Percentiles rank a stretch among this genome's conserved stretches.
These are phyloP conservation scores for Dryomyza anilis DNA, from an alignment of 2,888 invertebrate species.

Conservation along the genomic window DNA sequence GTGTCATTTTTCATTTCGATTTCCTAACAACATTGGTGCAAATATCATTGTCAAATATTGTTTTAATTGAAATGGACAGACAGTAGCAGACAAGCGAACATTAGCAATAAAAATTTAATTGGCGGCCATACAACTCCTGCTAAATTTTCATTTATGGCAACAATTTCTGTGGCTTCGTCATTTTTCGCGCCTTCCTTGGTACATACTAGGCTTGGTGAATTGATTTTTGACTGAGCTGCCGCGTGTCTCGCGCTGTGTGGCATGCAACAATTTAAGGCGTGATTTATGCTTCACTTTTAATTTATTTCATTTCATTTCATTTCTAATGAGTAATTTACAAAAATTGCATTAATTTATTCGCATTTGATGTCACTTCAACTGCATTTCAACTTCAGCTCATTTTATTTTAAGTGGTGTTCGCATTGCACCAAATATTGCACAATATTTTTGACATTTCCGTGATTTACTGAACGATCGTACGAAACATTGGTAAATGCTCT, in stretches of 20 bases:
- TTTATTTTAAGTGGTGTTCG: not conserved
- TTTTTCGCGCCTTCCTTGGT: constrained; percentile 39
- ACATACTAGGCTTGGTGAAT: constrained; percentile 4
- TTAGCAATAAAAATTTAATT: constrained; percentile 55
- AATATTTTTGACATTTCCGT: constrained; percentile 46
- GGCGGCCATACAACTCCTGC: constrained; percentile 42
- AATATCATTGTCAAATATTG: constrained; percentile 51
- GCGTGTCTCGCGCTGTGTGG: constrained; percentile 27
- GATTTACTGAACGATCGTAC: constrained; percentile 39
- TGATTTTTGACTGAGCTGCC: not conserved
- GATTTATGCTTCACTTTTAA: constrained; percentile 48
- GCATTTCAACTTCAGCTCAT: not conserved
- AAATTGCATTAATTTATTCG: constrained; percentile 49
- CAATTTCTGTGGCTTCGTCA: constrained; percentile 36
- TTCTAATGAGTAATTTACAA: constrained; percentile 53
- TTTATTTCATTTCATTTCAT: constrained; percentile 43
- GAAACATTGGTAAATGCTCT: not conserved
- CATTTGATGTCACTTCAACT: constrained; percentile 22
- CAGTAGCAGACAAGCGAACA: constrained; percentile 49
- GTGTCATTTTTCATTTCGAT: constrained; percentile 9
- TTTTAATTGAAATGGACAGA: constrained; percentile 51
- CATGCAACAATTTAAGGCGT: constrained; percentile 45
- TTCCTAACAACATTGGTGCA: too few species aligned
- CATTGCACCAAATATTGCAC: constrained; percentile 34
- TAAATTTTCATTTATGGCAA: constrained; percentile 43